These are phyloP conservation scores for Anas flavirostris DNA, from an alignment of 2,797 vertebrate species.

Conservation along the genomic window DNA sequence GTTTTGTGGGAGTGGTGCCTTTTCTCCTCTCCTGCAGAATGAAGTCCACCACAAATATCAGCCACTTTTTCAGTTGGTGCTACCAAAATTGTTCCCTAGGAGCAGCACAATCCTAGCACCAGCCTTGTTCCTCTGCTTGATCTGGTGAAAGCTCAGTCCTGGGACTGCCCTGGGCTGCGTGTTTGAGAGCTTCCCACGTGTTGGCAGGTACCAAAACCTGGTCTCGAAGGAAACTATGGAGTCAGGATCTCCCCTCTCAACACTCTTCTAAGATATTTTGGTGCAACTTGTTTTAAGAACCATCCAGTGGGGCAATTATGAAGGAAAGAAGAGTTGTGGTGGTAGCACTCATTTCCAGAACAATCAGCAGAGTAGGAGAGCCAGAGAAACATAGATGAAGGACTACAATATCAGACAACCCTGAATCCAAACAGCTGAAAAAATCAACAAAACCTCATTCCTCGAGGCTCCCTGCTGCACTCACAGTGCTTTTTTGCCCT, in stretches of 20 bases:
- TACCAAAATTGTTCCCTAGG: not conserved
- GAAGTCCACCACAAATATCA: not conserved
- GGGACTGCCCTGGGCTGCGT: not conserved
- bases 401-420: not conserved
- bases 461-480: not conserved
- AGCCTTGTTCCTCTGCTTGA: not conserved
- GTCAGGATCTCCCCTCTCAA: not conserved
- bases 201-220: not conserved
- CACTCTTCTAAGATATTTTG: not conserved
- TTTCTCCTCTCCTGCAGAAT: not conserved
- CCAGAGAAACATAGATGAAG: not conserved
- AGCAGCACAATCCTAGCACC: not conserved
- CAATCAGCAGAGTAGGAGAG: not conserved
- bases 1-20: not conserved
- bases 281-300: slow-evolving; percentile 5
- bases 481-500: not conserved
- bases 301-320: not conserved
- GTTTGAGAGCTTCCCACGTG: not conserved
- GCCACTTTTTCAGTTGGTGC: fast-evolving
- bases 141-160: not conserved
- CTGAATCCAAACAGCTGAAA: not conserved
- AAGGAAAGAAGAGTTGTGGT: not conserved
- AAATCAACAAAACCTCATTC: not conserved
- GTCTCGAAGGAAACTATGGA: not conserved
- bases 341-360: not conserved